phyloP scores from a whole-genome alignment of 2,113 vertebrate species.

The Laticauda colubrina region DNA sequence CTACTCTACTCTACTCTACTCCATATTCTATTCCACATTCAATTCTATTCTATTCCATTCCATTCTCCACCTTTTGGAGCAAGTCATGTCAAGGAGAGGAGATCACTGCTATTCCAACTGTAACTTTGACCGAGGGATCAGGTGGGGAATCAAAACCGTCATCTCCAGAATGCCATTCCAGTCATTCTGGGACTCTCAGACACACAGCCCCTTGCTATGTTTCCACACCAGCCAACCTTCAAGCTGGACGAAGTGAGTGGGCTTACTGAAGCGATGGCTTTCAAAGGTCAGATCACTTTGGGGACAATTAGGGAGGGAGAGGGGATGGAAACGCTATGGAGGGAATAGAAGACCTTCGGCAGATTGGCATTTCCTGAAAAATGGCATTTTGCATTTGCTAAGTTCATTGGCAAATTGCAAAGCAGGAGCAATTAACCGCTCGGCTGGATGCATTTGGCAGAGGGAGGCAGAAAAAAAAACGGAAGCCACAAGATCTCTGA shows the following conservation, averaged over 20 bases:
- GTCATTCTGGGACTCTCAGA: background rate
- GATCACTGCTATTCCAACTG: background rate
- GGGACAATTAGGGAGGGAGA: background rate
- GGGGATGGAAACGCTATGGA: background rate
- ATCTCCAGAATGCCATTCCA: background rate
- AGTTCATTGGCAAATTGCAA: slow-evolving; percentile 16
- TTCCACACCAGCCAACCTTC: background rate
- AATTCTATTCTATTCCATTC: too few species aligned
- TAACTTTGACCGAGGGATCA: background rate
- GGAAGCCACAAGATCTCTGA: background rate
- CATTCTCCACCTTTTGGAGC: background rate
- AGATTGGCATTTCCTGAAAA: background rate
- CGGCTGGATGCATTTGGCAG: background rate
- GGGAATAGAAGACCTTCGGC: background rate
- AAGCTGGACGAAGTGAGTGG: background rate
- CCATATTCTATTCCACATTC: too few species aligned
- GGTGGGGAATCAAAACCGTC: background rate
- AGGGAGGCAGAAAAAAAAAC: background rate
- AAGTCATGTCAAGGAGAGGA: background rate
- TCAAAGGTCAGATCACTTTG: slow-evolving; percentile 7
- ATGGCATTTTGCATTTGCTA: slow-evolving; percentile 26
- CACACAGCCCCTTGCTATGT: background rate
- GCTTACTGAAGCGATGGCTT: background rate
- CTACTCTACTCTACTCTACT: too few species aligned
- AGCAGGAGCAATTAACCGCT: slow-evolving; percentile 12